A percentile compares a stretch with the other conserved stretches of the same genome.
These are phyloP conservation scores for Andrena fulva DNA, from an alignment of 2,888 invertebrate genomes.

Conservation along the genomic window DNA sequence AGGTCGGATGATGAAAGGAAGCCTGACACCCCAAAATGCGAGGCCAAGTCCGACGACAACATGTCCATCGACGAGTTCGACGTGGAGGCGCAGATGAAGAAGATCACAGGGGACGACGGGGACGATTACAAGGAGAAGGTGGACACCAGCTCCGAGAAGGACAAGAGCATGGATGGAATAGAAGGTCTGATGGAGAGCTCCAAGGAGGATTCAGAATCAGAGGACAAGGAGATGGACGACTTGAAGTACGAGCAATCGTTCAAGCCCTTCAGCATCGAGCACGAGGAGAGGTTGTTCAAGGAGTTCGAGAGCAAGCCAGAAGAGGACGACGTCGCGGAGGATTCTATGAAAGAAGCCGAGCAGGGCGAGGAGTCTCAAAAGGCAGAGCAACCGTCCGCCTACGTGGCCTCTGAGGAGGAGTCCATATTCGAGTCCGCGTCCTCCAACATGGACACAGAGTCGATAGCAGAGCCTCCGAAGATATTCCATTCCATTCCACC, in stretches of 20 bases:
- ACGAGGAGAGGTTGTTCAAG: conserved; percentile 74
- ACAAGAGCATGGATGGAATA: conserved; percentile 82
- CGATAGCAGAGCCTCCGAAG: conserved; percentile 72
- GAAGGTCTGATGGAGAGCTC: conserved; percentile 83
- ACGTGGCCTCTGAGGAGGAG: conserved; percentile 73
- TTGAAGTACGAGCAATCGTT: conserved; percentile 66
- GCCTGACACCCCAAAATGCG: conserved; percentile 61
- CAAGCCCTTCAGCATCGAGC: conserved; percentile 63
- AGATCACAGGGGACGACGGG: conserved; percentile 82
- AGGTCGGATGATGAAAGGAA: conserved; percentile 72
- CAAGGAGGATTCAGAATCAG: conserved; percentile 82
- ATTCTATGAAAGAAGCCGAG: conserved; percentile 48
- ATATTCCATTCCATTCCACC: conserved; percentile 82
- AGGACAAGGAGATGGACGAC: conserved; percentile 75
- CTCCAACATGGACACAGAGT: conserved; percentile 76
- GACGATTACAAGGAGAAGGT: conserved; percentile 82
- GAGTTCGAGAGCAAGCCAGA: conserved; percentile 70
- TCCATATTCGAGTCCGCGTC: conserved; percentile 77
- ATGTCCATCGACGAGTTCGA: conserved; percentile 82
- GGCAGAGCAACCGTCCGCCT: conserved; percentile 46
- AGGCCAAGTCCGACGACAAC: conserved; percentile 75
- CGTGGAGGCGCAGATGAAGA: conserved; percentile 83
- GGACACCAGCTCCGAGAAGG: conserved; percentile 77
- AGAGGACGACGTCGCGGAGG: conserved; percentile 19
- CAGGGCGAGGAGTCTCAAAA: conserved; percentile 56